Percentiles rank a stretch among this genome's conserved stretches.
Evolutionary conservation across 2,113 vertebrate genomes (phyloP).

Genomic region (Neofelis nebulosa): DNA sequence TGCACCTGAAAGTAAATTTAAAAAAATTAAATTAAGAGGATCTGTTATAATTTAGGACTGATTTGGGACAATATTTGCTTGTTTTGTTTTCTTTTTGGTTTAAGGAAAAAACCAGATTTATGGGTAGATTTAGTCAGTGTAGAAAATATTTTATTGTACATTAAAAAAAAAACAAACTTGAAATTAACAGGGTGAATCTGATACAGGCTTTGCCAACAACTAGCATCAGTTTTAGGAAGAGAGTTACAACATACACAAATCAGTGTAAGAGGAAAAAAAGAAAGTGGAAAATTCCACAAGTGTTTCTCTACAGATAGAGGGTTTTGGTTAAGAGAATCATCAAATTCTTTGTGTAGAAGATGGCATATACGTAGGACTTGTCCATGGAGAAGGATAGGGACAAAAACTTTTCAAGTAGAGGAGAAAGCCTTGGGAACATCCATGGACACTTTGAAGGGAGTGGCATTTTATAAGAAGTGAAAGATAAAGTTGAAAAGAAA

Average conservation of each 20-base stretch:
- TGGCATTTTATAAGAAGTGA: neutral
- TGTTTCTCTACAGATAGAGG: neutral
- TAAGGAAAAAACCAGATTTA: neutral
- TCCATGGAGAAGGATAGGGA: neutral
- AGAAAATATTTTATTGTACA: slow-evolving; percentile 20
- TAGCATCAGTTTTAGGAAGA: neutral
- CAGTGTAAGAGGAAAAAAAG: neutral
- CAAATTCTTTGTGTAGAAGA: neutral
- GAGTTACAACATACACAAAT: neutral
- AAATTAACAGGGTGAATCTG: neutral
- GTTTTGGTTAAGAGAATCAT: neutral
- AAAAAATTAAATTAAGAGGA: neutral
- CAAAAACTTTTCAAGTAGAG: neutral
- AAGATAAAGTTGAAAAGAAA: neutral
- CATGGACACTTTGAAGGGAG: neutral
- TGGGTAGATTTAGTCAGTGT: neutral
- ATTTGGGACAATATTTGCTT: neutral
- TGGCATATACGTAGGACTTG: neutral
- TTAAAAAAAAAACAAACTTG: neutral
- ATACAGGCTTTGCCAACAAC: neutral
- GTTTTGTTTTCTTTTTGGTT: neutral
- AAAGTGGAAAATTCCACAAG: neutral
- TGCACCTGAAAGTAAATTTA: slow-evolving; percentile 59
- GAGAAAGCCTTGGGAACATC: neutral
- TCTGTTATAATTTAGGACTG: neutral